Base-by-base conservation (phyloP, 2,797 vertebrate genomes). In the Avahi laniger region DNA sequence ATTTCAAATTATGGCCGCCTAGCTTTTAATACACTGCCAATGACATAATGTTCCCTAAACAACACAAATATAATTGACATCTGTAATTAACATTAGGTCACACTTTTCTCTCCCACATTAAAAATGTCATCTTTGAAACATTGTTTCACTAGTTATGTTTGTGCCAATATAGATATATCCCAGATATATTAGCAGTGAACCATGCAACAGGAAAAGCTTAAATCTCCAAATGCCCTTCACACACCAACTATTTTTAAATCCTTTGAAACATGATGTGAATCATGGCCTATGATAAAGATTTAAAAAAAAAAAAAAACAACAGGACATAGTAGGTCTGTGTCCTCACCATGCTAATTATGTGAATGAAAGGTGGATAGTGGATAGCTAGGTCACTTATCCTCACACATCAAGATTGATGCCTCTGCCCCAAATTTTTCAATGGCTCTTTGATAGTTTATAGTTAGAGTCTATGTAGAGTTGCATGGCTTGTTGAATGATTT, bases 31-130 rank as follows among this genome's bases (percentile, higher is more conserved):
- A 91, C 72, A 94, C 96, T 98, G 95, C 97, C 97, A 98, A 93
- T 98, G 97, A 97, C 97, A 97, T 95, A 97, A 98, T 97, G 94
- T 97, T 94, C 94, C 67, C 94, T 98, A 98, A 98, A 98, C 98
- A 98, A 96, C 92, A 97, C 97, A 98, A 98, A 97, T 97, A 97
- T 98, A 98, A 97, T 97, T 98, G 97, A 98, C 96, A 97, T 97
- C 26, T 79, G 81, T 98, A 98, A 98, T 98, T 98, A 98, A 98
- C 97, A 97, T 75, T 95, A 94, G 97, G 97, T 98, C 98, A 98
- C 90, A 95, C 59, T 95, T 98, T 94, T 97, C 97, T 98, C 88
- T 97, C 95, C 97, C 95, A 94, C 96, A 97, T 98, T 98, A 98
- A 97, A 98, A 98, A 81, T 97, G 94, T 98, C 87, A 97, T 97